Percentiles rank a stretch among this genome's conserved stretches.
phyloP scores from a whole-genome alignment of 1,140 invertebrate species.

The Pogonomyrmex californicus region DNA sequence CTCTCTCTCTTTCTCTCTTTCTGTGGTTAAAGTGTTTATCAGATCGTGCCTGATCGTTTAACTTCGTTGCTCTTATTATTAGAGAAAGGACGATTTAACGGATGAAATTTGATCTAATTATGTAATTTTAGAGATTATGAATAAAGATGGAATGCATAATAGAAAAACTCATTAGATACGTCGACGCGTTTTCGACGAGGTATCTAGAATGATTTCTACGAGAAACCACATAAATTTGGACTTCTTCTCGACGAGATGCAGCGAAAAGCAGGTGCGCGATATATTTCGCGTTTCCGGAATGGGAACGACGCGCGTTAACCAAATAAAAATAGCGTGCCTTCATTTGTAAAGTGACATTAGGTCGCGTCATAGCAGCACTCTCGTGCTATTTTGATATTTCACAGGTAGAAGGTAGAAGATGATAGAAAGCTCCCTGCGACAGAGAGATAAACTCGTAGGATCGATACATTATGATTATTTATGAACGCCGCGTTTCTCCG shows the following conservation, averaged over 20 bases:
- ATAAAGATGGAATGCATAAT: neutral
- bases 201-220: neutral
- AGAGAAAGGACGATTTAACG: neutral
- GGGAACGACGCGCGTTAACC: constrained; percentile 1
- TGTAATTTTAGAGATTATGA: no score
- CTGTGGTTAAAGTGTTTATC: neutral
- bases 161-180: neutral
- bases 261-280: neutral
- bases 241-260: neutral
- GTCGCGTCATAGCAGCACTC: neutral
- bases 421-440: neutral
- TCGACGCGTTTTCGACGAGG: no score
- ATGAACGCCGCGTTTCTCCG: neutral
- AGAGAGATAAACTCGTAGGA: neutral
- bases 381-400: constrained; percentile 38
- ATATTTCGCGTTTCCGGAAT: neutral
- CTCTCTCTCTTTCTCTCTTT: no score
- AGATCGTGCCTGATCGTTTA: neutral
- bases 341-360: constrained; percentile 54
- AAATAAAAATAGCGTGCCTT: constrained; percentile 42
- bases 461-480: neutral
- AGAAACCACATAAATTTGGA: neutral
- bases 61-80: neutral
- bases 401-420: neutral
- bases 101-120: no score